phyloP scores from a whole-genome alignment of 2,888 invertebrate genomes.

The Drosophila acutilabella region DNA sequence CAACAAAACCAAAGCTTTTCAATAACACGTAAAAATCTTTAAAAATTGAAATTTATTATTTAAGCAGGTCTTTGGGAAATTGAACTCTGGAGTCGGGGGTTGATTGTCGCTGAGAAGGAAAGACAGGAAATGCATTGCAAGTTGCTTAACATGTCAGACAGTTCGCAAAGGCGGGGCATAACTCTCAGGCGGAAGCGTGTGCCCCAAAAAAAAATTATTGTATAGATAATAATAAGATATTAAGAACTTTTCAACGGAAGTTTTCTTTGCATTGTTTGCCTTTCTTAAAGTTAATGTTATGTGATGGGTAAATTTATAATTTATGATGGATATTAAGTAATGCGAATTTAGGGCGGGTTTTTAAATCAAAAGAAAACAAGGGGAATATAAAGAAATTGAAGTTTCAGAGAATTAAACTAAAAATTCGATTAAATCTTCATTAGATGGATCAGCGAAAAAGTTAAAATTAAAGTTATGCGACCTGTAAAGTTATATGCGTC shows the following conservation, averaged over 20 bases:
- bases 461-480: not conserved
- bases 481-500: no score
- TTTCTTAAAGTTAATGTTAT: conserved; percentile 38
- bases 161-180: conserved; percentile 14
- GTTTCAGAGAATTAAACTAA: not conserved
- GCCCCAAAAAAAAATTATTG: conserved; percentile 50
- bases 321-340: conserved; percentile 54
- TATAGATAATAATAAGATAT: conserved; percentile 70
- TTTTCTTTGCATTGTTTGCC: conserved; percentile 26
- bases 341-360: conserved; percentile 4
- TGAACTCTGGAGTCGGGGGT: conserved; percentile 10
- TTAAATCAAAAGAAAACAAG: not conserved
- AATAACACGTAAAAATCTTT: conserved; percentile 73
- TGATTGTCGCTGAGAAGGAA: conserved; percentile 2
- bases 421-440: conserved; percentile 18
- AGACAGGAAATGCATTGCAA: conserved; percentile 65
- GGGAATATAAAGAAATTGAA: not conserved
- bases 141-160: conserved; percentile 56
- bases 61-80: conserved; percentile 43
- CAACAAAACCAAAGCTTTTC: conserved; percentile 63
- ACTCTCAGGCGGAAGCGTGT: conserved; percentile 55
- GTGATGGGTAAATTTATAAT: conserved; percentile 68
- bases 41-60: conserved; percentile 79
- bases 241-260: conserved; percentile 57
- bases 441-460: not conserved